These are phyloP conservation scores for Cisticola juncidis DNA, from an alignment of 2,113 vertebrate species.

Conservation along the genomic window DNA sequence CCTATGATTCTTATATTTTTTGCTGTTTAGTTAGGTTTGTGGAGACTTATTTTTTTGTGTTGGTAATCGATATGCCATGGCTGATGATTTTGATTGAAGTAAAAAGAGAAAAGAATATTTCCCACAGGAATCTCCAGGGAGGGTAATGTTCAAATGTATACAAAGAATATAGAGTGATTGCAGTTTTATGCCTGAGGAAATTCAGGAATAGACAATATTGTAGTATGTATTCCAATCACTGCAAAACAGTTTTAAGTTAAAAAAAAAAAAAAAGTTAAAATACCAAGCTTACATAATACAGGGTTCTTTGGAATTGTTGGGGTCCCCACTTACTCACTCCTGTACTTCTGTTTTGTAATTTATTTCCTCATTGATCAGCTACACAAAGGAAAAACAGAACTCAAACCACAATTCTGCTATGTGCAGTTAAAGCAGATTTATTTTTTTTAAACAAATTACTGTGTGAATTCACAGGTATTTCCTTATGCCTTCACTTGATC, in stretches of 20 bases:
- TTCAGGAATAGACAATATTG: slow-evolving; percentile 3
- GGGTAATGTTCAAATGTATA: slow-evolving; percentile 43
- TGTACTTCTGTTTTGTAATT: background rate
- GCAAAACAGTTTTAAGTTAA: background rate
- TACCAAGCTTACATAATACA: background rate
- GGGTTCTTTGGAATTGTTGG: background rate
- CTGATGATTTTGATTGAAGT: slow-evolving; percentile 57
- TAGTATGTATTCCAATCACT: slow-evolving; percentile 15
- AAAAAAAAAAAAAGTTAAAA: background rate
- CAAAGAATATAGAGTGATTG: slow-evolving; percentile 27
- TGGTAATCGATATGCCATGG: slow-evolving; percentile 54
- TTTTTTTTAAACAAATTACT: background rate
- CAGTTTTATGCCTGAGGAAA: slow-evolving; percentile 54
- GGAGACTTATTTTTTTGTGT: background rate
- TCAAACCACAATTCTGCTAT: background rate
- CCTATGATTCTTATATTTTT: background rate
- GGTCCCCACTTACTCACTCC: background rate
- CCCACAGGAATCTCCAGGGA: slow-evolving; percentile 34
- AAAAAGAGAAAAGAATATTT: slow-evolving; percentile 63
- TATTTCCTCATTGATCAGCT: background rate
- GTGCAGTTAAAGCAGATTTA: background rate
- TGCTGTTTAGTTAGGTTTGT: background rate
- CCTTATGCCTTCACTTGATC: background rate
- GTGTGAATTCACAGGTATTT: background rate
- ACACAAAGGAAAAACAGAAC: background rate